Percentiles rank a stretch among this genome's conserved stretches.
Evolutionary conservation across 2,888 invertebrate species (phyloP).

Genomic region (Lingula anatina): DNA sequence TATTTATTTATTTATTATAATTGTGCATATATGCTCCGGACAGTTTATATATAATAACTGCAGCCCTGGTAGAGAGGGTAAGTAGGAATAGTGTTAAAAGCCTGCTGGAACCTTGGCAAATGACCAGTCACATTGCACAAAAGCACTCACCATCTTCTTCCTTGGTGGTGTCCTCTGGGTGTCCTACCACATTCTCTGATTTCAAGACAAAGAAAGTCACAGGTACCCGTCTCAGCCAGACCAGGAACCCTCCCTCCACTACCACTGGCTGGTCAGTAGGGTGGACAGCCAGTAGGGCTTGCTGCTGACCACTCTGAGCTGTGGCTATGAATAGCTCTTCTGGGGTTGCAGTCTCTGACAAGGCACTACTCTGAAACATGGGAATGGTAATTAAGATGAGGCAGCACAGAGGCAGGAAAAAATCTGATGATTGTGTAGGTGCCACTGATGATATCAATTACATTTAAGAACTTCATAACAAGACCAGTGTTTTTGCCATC

Average conservation of each 20-base stretch:
- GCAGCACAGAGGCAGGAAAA: neutral
- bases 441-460: no score
- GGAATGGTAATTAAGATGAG: neutral
- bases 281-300: conserved; percentile 65
- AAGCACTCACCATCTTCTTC: conserved; percentile 14
- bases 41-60: no score
- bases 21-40: no score
- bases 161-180: no score
- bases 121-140: no score
- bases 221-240: conserved; percentile 70
- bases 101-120: no score
- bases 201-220: conserved; percentile 80
- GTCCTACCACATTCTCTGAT: conserved; percentile 60
- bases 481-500: no score
- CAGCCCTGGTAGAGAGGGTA: no score
- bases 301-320: conserved; percentile 75
- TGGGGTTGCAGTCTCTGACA: conserved; percentile 66
- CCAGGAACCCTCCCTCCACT: conserved; percentile 78
- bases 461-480: no score
- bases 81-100: no score
- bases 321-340: conserved; percentile 92
- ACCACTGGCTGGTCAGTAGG: conserved; percentile 62
- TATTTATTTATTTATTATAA: no score
- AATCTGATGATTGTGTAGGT: no score
- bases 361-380: conserved; percentile 61